A percentile compares a stretch with the other conserved stretches of the same genome.
These are phyloP conservation scores for Mallotus villosus DNA, from an alignment of 2,797 vertebrate genomes.

Conservation along the genomic window DNA sequence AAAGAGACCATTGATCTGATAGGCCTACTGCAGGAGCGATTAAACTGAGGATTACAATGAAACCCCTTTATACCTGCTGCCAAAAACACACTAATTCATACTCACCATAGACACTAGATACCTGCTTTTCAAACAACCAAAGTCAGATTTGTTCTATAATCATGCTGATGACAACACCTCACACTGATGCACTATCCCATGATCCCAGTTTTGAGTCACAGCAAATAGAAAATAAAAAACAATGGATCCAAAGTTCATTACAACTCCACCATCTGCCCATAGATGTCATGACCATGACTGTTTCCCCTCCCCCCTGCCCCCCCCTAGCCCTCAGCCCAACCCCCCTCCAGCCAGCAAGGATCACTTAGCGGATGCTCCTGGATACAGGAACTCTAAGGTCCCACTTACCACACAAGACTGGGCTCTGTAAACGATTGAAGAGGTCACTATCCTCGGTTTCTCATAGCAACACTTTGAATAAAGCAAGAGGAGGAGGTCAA, in stretches of 20 bases:
- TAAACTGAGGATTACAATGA: not conserved
- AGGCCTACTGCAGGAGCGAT: not conserved
- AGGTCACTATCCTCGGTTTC: conserved; percentile 43
- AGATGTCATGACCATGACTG: conserved; percentile 39
- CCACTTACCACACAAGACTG: conserved; percentile 63
- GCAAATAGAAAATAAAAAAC: conserved; percentile 38
- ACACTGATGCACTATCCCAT: not conserved
- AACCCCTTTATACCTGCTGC: not conserved
- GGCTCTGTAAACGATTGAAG: conserved; percentile 46
- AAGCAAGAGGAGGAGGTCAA: conserved; percentile 19
- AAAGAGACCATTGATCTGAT: not conserved
- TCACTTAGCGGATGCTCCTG: conserved; percentile 41
- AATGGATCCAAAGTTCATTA: conserved; percentile 4
- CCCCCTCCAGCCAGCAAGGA: conserved; percentile 34
- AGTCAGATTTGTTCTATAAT: not conserved
- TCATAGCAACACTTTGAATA: conserved; percentile 60
- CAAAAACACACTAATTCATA: not conserved
- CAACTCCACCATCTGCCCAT: conserved; percentile 38
- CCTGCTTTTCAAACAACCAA: not conserved
- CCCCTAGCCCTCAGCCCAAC: conserved; percentile 9
- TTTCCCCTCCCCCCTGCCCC: not conserved
- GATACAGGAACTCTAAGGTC: conserved; percentile 50
- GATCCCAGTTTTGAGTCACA: conserved; percentile 7
- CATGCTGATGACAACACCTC: no score
- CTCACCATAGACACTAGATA: not conserved